Conservation (phyloP, 2,797 vertebrate genomes). For the Poecilia gillii region DNA sequence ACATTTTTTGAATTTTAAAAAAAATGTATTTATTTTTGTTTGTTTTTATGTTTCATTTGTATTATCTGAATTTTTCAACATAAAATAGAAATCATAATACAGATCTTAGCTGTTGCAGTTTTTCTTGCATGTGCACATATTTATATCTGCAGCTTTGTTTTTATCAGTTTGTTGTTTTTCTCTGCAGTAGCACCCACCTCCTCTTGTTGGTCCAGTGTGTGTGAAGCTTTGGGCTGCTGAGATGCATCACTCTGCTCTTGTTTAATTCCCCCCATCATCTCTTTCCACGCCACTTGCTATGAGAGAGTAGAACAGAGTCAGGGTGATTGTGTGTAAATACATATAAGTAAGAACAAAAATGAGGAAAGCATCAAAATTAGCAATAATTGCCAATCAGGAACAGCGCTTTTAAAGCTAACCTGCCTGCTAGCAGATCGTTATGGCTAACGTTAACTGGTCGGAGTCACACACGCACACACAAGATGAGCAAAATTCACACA, state of each 20-base stretch:
- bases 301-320: not conserved
- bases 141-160: not conserved
- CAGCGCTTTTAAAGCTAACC: constrained; percentile 43
- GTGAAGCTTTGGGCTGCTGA: constrained; percentile 70
- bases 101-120: not conserved
- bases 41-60: not conserved
- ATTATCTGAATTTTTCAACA: not conserved
- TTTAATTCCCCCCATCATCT: constrained; percentile 89
- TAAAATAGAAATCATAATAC: not conserved
- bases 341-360: not conserved
- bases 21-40: not conserved
- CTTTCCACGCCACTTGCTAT: not conserved
- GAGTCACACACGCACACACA: constrained; percentile 10
- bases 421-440: constrained; percentile 51
- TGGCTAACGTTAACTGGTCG: constrained; percentile 55
- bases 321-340: not conserved
- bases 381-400: not conserved
- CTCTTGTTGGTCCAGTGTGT: constrained; percentile 80
- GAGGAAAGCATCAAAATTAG: not conserved
- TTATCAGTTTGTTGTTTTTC: not conserved
- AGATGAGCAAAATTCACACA: constrained; percentile 30
- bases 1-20: not conserved
- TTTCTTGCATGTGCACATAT: not conserved
- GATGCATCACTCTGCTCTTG: constrained; percentile 89
- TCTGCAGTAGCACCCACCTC: constrained; percentile 77